phyloP scores from a whole-genome alignment of 2,797 vertebrate species.

The Pygocentrus nattereri region DNA sequence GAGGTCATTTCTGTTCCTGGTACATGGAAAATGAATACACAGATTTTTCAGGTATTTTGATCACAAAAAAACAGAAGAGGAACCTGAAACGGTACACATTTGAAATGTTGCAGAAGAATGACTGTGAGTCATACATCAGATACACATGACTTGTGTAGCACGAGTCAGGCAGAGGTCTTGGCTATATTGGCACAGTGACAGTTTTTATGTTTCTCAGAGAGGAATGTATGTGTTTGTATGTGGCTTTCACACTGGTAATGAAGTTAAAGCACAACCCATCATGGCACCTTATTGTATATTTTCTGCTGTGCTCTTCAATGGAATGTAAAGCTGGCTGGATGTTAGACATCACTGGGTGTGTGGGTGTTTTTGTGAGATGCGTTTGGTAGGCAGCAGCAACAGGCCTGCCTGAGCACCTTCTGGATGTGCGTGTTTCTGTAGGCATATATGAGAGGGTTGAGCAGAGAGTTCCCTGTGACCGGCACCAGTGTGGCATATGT shows the following conservation, averaged over 20 bases:
- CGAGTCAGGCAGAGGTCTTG: constrained; percentile 41
- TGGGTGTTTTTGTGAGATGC: constrained; percentile 76
- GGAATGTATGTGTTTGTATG: constrained; percentile 55
- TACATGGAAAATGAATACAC: constrained; percentile 26
- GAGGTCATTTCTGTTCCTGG: constrained; percentile 20
- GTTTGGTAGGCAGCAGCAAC: constrained; percentile 83
- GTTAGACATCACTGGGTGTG: constrained; percentile 89
- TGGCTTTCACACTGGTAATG: constrained; percentile 53
- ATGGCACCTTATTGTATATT: constrained; percentile 46
- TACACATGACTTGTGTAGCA: constrained; percentile 16
- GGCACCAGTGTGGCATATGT: constrained; percentile 90
- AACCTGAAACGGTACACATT: constrained; percentile 16
- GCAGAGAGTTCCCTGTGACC: constrained; percentile 90
- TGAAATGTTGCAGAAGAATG: constrained; percentile 6
- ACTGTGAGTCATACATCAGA: constrained; percentile 29
- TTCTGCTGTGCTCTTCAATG: constrained; percentile 50
- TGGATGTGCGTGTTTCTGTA: constrained; percentile 94
- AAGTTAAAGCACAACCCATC: constrained; percentile 25
- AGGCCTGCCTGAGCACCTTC: constrained; percentile 87
- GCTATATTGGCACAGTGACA: constrained; percentile 49
- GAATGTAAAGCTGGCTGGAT: constrained; percentile 33
- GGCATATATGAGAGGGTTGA: constrained; percentile 94
- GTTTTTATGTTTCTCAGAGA: constrained; percentile 48
- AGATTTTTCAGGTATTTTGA: constrained; percentile 2
- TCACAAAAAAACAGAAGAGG: neutral